Evolutionary conservation across 1,140 invertebrate genomes (phyloP).

Genomic region (Apolygus lucorum): DNA sequence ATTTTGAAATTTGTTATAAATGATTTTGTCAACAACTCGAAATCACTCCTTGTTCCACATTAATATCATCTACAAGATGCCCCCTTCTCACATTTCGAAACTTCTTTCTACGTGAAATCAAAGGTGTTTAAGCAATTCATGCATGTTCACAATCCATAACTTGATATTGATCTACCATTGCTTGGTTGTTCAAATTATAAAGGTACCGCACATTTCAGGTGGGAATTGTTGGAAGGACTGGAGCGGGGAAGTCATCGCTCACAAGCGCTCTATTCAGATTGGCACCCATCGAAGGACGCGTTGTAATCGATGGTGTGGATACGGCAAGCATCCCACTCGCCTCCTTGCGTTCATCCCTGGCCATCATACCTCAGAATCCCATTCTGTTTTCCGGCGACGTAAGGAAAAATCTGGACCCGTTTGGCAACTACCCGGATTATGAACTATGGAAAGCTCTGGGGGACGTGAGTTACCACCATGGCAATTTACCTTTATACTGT

Average conservation of each 20-base stretch:
- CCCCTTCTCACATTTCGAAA: too few relatives aligned
- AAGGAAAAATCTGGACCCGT: constrained; percentile 75
- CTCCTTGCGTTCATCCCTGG: constrained; percentile 65
- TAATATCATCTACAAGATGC: too few relatives aligned
- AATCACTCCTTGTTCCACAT: too few relatives aligned
- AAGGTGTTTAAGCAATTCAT: too few relatives aligned
- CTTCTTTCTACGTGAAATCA: too few relatives aligned
- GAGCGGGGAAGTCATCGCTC: constrained; percentile 67
- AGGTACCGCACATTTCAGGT: constrained; percentile 37
- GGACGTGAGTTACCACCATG: constrained; percentile 50
- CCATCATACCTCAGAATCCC: constrained; percentile 86
- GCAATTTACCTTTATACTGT: too few relatives aligned
- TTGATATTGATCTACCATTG: too few relatives aligned
- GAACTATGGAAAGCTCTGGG: constrained; percentile 73
- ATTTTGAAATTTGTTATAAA: too few relatives aligned
- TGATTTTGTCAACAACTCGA: too few relatives aligned
- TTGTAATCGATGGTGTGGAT: constrained; percentile 39
- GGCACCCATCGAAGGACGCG: constrained; percentile 56
- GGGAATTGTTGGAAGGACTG: constrained; percentile 54
- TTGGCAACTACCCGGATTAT: constrained; percentile 64
- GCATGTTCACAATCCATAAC: too few relatives aligned
- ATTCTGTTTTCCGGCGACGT: constrained; percentile 75
- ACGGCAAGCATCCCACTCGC: constrained; percentile 52
- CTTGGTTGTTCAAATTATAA: too few relatives aligned
- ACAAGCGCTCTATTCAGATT: constrained; percentile 64